These are phyloP conservation scores for Oostethus manadensis DNA, from an alignment of 2,113 vertebrate genomes.

Conservation along the genomic window DNA sequence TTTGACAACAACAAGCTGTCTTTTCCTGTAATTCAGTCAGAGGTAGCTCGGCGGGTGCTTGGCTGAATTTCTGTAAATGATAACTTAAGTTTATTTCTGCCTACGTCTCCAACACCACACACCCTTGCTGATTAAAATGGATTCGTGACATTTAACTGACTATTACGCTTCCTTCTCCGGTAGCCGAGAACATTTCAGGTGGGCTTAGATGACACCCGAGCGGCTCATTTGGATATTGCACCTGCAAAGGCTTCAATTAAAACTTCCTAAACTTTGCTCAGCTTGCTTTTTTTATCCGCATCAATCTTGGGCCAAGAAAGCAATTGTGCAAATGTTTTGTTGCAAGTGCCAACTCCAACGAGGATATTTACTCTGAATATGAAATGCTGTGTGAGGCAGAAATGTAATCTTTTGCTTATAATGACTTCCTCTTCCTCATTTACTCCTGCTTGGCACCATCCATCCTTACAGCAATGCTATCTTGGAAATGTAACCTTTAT, in stretches of 20 bases:
- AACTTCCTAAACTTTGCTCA: background rate
- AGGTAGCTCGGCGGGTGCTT: no score
- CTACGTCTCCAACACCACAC: background rate
- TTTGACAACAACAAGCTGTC: no score
- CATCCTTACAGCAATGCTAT: background rate
- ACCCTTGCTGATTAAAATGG: background rate
- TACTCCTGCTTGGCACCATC: background rate
- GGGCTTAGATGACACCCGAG: background rate
- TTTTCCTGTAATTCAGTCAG: no score
- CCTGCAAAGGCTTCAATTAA: background rate
- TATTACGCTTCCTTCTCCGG: background rate
- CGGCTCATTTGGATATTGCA: background rate
- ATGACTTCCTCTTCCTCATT: constrained; percentile 8
- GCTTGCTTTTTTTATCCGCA: constrained; percentile 2
- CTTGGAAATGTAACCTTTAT: background rate
- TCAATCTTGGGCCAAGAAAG: constrained; percentile 5
- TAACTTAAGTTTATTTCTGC: background rate
- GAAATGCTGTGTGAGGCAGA: background rate
- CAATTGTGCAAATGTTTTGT: constrained; percentile 4
- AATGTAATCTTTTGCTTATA: constrained; percentile 6
- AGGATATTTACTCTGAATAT: constrained; percentile 4
- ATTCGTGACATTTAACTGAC: background rate
- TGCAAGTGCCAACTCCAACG: constrained; percentile 3
- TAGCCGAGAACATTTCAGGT: background rate
- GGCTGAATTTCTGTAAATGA: no score